These are phyloP conservation scores for Aphodius granarius DNA, from an alignment of 2,888 invertebrate genomes.

Conservation along the genomic window DNA sequence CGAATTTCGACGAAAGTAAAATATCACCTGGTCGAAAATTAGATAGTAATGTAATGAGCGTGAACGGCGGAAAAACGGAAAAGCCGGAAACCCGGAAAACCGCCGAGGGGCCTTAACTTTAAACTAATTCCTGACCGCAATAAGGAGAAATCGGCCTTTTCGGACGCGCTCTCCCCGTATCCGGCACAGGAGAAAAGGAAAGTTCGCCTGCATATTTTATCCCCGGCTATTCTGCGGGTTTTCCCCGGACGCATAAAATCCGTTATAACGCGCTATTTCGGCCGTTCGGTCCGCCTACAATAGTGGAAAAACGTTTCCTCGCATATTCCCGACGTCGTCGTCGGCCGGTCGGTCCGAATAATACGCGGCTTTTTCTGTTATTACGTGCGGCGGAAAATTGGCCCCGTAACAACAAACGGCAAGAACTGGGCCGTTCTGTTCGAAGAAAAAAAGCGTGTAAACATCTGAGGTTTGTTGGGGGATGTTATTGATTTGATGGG, in stretches of 20 bases:
- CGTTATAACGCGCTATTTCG: slow-evolving; percentile 10
- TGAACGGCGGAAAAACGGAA: neutral
- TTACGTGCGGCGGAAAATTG: neutral
- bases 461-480: neutral
- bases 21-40: neutral
- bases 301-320: neutral
- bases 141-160: neutral
- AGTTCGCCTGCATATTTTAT: slow-evolving; percentile 6
- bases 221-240: neutral
- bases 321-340: slow-evolving; percentile 2
- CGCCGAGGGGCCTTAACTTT: neutral
- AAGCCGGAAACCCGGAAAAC: neutral
- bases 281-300: neutral
- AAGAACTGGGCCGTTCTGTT: neutral
- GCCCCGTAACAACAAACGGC: too few species aligned
- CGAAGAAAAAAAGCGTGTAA: neutral
- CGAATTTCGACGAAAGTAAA: neutral
- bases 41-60: neutral
- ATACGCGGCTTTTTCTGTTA: neutral
- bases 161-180: neutral
- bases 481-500: neutral
- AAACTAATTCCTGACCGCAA: neutral
- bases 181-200: neutral
- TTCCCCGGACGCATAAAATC: neutral
- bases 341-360: neutral